These are phyloP conservation scores for Arctopsyche grandis DNA, from an alignment of 1,140 invertebrate species.

Conservation along the genomic window DNA sequence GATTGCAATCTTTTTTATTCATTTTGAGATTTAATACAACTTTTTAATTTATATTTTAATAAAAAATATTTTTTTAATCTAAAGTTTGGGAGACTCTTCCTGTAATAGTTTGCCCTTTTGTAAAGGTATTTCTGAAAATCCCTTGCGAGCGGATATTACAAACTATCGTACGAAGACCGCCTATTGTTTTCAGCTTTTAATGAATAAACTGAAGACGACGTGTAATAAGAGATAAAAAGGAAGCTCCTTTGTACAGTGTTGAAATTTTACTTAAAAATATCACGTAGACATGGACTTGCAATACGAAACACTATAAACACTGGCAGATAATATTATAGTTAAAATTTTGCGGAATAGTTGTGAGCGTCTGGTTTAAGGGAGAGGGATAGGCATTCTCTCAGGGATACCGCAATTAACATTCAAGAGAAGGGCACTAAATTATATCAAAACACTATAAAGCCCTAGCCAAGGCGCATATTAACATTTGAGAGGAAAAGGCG, in stretches of 20 bases:
- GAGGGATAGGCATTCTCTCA: slow-evolving; percentile 31
- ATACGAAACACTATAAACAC: no score
- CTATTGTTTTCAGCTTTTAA: background rate
- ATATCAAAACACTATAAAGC: slow-evolving; percentile 46
- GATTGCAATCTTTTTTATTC: no score
- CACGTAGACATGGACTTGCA: no score
- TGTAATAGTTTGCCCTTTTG: background rate
- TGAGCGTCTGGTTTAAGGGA: slow-evolving; percentile 6
- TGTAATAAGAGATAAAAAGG: background rate
- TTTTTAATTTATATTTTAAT: no score
- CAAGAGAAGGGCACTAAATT: slow-evolving; percentile 45
- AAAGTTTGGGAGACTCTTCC: background rate
- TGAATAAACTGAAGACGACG: background rate
- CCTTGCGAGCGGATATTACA: background rate
- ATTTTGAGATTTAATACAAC: no score
- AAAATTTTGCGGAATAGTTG: background rate
- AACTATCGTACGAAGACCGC: background rate
- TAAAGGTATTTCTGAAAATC: background rate
- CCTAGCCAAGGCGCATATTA: slow-evolving; percentile 39
- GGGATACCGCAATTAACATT: slow-evolving; percentile 47
- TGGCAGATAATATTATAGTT: no score
- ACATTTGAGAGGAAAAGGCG: slow-evolving; percentile 29
- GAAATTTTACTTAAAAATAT: no score
- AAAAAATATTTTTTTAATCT: no score
- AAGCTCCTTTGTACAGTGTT: no score